Conservation (phyloP, 2,797 vertebrate genomes). For the Enteromius paludinosus region DNA sequence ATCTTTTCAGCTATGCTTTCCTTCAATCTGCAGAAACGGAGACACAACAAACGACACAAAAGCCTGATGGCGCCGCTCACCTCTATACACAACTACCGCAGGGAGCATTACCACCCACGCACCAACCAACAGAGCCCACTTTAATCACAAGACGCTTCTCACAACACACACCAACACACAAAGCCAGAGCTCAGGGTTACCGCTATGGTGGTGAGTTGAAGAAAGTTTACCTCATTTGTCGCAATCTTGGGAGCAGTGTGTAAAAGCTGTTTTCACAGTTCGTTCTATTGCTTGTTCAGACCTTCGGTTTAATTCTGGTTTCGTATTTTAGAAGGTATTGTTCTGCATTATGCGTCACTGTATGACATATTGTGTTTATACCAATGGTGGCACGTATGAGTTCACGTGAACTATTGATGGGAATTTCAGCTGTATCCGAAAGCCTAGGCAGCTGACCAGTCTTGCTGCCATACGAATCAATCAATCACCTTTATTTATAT, state of each 20-base stretch:
- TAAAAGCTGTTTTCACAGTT: not conserved
- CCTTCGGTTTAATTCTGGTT: not conserved
- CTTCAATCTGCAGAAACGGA: constrained; percentile 26
- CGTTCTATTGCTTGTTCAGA: not conserved
- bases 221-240: constrained; percentile 45
- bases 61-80: constrained; percentile 46
- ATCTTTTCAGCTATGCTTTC: constrained; percentile 32
- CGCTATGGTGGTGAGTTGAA: constrained; percentile 57
- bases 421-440: not conserved
- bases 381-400: not conserved
- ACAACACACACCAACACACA: constrained; percentile 42
- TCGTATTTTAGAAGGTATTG: not conserved
- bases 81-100: constrained; percentile 33
- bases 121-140: constrained; percentile 49
- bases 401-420: not conserved
- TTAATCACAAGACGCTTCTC: constrained; percentile 48
- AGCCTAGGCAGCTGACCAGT: not conserved
- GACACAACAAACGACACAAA: constrained; percentile 40
- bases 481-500: too few species aligned
- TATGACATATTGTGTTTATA: not conserved
- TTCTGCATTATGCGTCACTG: not conserved
- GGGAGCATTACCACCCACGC: constrained; percentile 46
- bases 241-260: constrained; percentile 50
- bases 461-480: too few species aligned
- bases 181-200: constrained; percentile 33